These are phyloP conservation scores for Cecropterus lyciades DNA, from an alignment of 1,140 invertebrate species.

Conservation along the genomic window DNA sequence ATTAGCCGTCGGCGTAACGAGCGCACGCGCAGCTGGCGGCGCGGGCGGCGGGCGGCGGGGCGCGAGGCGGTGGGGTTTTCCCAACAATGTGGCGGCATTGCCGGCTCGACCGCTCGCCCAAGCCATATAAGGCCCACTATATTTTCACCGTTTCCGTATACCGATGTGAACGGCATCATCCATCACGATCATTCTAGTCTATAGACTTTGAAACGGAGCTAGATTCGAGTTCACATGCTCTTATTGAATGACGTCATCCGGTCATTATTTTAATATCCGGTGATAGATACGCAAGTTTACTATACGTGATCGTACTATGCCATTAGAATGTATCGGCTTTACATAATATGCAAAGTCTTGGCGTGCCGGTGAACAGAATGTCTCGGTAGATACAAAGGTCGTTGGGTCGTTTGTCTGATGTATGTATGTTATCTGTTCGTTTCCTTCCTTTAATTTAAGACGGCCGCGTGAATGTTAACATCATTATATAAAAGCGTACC, in stretches of 20 bases:
- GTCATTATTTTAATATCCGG: not conserved
- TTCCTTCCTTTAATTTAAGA: constrained; percentile 6
- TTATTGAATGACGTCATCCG: not conserved
- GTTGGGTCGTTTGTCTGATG: not conserved
- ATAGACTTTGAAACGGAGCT: not conserved
- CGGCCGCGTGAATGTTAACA: constrained; percentile 3
- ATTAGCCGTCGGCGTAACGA: constrained; percentile 36
- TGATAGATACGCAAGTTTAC: not conserved
- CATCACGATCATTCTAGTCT: constrained; percentile 2
- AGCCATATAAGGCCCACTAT: constrained; percentile 55
- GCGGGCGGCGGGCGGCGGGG: constrained; percentile 54
- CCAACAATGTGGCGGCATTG: constrained; percentile 62
- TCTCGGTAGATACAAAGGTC: not conserved
- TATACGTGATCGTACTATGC: not conserved
- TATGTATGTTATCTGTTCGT: not conserved
- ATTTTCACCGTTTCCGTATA: constrained; percentile 57
- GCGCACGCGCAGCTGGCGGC: constrained; percentile 18
- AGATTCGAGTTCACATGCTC: not conserved
- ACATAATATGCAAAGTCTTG: not conserved
- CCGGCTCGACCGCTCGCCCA: constrained; percentile 43
- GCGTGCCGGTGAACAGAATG: not conserved
- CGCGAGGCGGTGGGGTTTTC: constrained; percentile 66
- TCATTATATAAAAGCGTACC: constrained; percentile 3
- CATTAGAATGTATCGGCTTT: not conserved
- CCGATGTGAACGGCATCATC: constrained; percentile 5